Percentiles rank a stretch among this genome's conserved stretches.
Conservation (phyloP, 1,140 invertebrate species). For the Paramacrobiotus metropolitanus region DNA sequence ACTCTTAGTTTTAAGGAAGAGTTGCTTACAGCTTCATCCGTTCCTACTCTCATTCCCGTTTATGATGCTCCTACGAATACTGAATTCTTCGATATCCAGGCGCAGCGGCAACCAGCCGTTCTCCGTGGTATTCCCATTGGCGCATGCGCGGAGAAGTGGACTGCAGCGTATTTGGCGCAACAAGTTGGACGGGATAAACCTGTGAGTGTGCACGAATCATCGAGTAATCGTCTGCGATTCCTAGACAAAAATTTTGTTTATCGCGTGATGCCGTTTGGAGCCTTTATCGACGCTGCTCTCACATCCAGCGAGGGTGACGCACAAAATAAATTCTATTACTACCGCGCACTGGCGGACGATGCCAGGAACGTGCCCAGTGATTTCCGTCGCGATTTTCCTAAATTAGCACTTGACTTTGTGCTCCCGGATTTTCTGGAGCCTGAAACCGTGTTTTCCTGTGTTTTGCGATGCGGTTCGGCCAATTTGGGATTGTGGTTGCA, state of each 20-base stretch:
- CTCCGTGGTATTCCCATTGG: not conserved
- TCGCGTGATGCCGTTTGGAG: not conserved
- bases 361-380: not conserved
- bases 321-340: conserved; percentile 5
- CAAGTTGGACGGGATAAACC: not conserved
- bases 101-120: not conserved
- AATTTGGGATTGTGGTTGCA: conserved; percentile 4
- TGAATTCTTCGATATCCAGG: too few relatives aligned
- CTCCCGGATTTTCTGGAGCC: not conserved
- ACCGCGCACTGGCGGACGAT: conserved; percentile 6
- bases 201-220: not conserved
- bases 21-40: too few relatives aligned
- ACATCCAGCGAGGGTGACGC: not conserved
- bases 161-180: not conserved
- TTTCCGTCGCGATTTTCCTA: conserved; percentile 1
- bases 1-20: too few relatives aligned
- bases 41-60: too few relatives aligned
- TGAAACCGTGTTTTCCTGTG: conserved; percentile 6
- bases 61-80: too few relatives aligned
- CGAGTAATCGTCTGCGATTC: not conserved
- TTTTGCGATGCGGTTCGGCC: conserved; percentile 1
- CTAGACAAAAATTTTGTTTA: not conserved
- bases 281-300: not conserved
- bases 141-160: not conserved
- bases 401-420: not conserved